Base-by-base conservation (phyloP, 2,113 vertebrate species). In the Ancistrus triradiatus region DNA sequence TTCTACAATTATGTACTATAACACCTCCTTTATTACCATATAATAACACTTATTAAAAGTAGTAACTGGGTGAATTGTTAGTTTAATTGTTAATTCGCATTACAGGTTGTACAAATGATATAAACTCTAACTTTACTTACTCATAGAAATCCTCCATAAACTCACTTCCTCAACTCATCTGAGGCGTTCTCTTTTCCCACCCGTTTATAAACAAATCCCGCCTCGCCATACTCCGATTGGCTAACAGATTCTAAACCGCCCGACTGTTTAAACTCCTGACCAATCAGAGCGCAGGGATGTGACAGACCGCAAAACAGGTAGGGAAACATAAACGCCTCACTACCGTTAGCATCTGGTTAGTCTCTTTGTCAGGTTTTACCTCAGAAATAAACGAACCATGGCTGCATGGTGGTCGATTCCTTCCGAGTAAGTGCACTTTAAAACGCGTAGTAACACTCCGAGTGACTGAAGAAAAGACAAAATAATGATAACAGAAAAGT, bases 281-380 rank as follows among this genome's bases (percentile, higher is more conserved):
- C 27, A 31, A 31, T 31, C 27, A 31, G 27, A 3, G 3, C 27
- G 27, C 27, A 31, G 27, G 3, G n/a, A n/a, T n/a, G n/a, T n/a
- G n/a, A n/a, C n/a, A n/a, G n/a, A 31, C 27, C 19, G 13, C 35
- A 58, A 58, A 25, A 43, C 38, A 6, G 55, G 55, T 43, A 21
- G 7, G 27, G 22, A n/a, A 42, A 43, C 24, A 11, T 15, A 13
- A 4, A 7, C 6, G 9, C 8, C 4, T 7, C 7, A 25, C 37
- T 25, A 42, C 14, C 14, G 55, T 42, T 42, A 42, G 55, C 37
- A 42, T 3, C n/a, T n/a, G n/a, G n/a, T n/a, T n/a, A n/a, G n/a
- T n/a, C n/a, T 40, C 55, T 43, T 58, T 58, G 55, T 58, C 9
- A 42, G 15, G 7, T 7, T 57, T 40, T 1, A 40, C n/a, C 35